These are phyloP conservation scores for Dendrolimus pini DNA, from an alignment of 2,888 invertebrate genomes.

Conservation along the genomic window DNA sequence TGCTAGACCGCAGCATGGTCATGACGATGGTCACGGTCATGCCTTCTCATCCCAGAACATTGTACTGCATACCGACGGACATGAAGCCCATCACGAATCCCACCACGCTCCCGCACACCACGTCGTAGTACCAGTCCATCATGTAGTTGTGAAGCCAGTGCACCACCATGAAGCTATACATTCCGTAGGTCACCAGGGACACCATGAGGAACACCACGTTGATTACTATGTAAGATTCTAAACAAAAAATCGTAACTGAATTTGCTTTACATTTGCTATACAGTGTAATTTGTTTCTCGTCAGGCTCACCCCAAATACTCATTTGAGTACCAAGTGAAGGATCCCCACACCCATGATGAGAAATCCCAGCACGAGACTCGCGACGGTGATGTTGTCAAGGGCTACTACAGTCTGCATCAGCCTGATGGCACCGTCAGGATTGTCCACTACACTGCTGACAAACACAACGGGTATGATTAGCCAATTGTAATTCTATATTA, in stretches of 20 bases:
- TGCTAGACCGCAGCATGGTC: slow-evolving; percentile 21
- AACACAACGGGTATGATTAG: slow-evolving; percentile 50
- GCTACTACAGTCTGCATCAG: slow-evolving; percentile 53
- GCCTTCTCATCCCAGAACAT: slow-evolving; percentile 24
- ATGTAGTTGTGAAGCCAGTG: slow-evolving; percentile 37
- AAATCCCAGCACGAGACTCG: slow-evolving; percentile 73
- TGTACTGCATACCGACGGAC: slow-evolving; percentile 19
- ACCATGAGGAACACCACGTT: not conserved
- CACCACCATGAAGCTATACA: slow-evolving; percentile 66
- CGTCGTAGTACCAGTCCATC: not conserved
- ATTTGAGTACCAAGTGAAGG: slow-evolving; percentile 66
- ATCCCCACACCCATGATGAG: slow-evolving; percentile 39
- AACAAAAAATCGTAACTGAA: not conserved
- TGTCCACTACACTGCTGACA: slow-evolving; percentile 66
- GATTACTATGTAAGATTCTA: not conserved
- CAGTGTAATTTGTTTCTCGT: not conserved
- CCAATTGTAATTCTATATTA: not conserved
- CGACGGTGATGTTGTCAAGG: slow-evolving; percentile 77
- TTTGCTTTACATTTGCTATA: not conserved
- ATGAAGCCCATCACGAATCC: slow-evolving; percentile 59
- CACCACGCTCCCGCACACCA: slow-evolving; percentile 38
- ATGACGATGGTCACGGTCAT: slow-evolving; percentile 40
- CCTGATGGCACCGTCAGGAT: slow-evolving; percentile 67
- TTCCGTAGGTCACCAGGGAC: slow-evolving; percentile 19
- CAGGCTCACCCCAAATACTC: slow-evolving; percentile 40